A percentile compares a stretch with the other conserved stretches of the same genome.
Evolutionary conservation across 2,888 invertebrate genomes (phyloP).

Genomic region (Drosophila testacea): DNA sequence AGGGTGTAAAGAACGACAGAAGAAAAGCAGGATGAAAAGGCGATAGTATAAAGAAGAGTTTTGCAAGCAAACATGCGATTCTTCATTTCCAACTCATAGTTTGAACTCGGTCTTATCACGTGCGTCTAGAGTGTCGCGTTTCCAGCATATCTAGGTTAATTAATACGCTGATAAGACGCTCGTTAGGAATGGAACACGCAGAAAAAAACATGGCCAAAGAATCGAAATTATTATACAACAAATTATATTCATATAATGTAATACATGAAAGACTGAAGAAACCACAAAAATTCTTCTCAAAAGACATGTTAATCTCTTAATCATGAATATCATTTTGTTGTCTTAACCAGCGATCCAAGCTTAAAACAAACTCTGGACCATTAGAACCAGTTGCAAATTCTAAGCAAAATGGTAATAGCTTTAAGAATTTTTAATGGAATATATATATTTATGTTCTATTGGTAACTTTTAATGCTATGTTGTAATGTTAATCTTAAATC

Average conservation of each 20-base stretch:
- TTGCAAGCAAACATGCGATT: background rate
- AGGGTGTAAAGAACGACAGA: background rate
- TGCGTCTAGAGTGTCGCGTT: constrained; percentile 35
- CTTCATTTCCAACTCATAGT: background rate
- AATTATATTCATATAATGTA: background rate
- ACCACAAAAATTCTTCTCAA: too few relatives aligned
- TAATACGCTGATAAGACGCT: constrained; percentile 60
- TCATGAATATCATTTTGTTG: too few relatives aligned
- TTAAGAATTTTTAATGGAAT: too few relatives aligned
- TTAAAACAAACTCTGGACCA: too few relatives aligned
- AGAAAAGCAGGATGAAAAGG: background rate
- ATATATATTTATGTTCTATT: too few relatives aligned
- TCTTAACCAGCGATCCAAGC: too few relatives aligned
- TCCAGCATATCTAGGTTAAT: constrained; percentile 59
- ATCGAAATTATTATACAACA: background rate
- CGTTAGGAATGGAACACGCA: constrained; percentile 1
- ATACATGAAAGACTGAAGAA: too few relatives aligned
- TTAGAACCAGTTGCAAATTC: too few relatives aligned
- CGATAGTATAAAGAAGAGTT: background rate
- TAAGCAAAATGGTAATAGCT: too few relatives aligned
- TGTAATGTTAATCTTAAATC: too few relatives aligned
- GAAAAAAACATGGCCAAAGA: constrained; percentile 6
- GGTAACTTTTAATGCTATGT: too few relatives aligned
- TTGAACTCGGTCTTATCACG: constrained; percentile 43
- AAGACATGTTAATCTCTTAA: too few relatives aligned